Base-by-base conservation (phyloP, 2,888 invertebrate species). In the Pinctada fucata region DNA sequence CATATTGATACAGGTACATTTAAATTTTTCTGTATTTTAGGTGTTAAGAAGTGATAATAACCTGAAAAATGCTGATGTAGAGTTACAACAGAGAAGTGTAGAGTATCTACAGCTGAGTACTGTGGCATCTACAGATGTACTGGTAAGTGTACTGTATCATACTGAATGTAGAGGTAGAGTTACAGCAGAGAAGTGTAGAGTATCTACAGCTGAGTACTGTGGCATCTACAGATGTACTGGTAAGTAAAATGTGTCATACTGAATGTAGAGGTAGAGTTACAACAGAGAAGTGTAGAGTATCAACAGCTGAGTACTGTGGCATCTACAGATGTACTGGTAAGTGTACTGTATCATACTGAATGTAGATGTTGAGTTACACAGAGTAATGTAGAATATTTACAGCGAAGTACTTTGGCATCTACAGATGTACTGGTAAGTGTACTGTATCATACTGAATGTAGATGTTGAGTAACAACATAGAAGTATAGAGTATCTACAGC, bases 311-410 rank as follows among this genome's bases (percentile, higher is more conserved):
- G 98, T 92, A 97, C 97, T 90, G 97, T 99, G 82, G 98, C 99
- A 51, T 97, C 98, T 84, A 96, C 97, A 76, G 99, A 99, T 94
- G 99, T 99, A 79, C 94, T 99, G 92, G 95, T 95, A 90, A 91
- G 92, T 91, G 31, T 48, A n/a, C n/a, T n/a, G n/a, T n/a, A n/a
- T n/a, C n/a, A n/a, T n/a, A n/a, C n/a, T n/a, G n/a, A n/a, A n/a
- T n/a, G n/a, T n/a, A n/a, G 99, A 99, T 94, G 99, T 99, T 52
- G 99, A 99, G 93, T 93, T 99, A 79, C 99, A 91, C 99, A 99
- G 93, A 95, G 99, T 88, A 98, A 99, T 75, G 97, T 98, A 80
- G 99, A 99, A 94, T 99, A 99, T 93, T 94, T 99, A 81, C 97
- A 98, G 91, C 94, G 99, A 82, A 98, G 98, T 92, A 97, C 97